Evolutionary conservation across 2,888 invertebrate species (phyloP).

Genomic region (Rhorus exstirpatorius): DNA sequence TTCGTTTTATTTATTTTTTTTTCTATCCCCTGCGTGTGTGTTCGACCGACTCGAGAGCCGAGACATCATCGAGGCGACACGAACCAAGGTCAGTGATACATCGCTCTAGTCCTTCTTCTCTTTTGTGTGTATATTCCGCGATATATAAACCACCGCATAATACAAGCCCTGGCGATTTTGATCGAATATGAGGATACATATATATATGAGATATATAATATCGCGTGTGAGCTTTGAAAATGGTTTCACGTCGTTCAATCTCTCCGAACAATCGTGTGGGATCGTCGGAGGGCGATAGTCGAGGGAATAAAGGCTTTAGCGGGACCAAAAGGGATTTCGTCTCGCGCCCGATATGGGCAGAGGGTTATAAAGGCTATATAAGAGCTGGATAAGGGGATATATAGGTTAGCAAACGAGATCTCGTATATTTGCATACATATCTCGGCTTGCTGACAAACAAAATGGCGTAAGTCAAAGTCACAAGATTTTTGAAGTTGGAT

Average conservation of each 20-base stretch:
- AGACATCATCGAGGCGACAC: slow-evolving; percentile 66
- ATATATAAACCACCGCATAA: neutral
- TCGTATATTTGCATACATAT: no score
- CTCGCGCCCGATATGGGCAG: no score
- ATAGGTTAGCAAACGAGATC: no score
- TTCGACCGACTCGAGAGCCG: slow-evolving; percentile 49
- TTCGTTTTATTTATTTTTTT: slow-evolving; percentile 20
- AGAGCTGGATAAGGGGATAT: no score
- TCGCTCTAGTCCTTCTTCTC: slow-evolving; percentile 36
- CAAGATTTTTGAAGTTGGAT: no score
- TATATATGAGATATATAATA: slow-evolving; percentile 36
- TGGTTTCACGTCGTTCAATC: slow-evolving; percentile 16
- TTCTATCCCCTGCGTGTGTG: slow-evolving; percentile 7
- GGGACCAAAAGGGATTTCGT: neutral
- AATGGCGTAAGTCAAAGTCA: no score
- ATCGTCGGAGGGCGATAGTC: neutral
- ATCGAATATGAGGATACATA: slow-evolving; percentile 18
- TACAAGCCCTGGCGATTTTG: slow-evolving; percentile 19
- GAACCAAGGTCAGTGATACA: slow-evolving; percentile 68
- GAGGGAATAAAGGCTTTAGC: neutral
- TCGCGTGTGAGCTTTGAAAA: slow-evolving; percentile 57
- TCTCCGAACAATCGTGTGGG: slow-evolving; percentile 10
- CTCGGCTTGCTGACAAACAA: no score
- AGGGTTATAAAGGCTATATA: no score
- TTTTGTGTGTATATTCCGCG: neutral